Evolutionary conservation across 2,888 invertebrate species (phyloP), one percentile per base, ranked within the genome.

Genomic region (Entomobrya multifasciata): DNA sequence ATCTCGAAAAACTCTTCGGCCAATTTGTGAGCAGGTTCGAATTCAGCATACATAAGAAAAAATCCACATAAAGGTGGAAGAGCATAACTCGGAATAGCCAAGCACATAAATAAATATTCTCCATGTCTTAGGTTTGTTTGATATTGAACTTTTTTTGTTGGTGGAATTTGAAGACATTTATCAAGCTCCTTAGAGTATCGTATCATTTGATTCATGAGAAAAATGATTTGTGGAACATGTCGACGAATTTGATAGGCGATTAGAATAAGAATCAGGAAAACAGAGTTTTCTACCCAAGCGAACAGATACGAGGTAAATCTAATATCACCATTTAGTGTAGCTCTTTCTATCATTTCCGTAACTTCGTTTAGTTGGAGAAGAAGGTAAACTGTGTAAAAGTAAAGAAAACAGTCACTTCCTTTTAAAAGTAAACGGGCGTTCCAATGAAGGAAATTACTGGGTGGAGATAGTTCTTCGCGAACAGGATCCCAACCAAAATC

Each of bases 261-360:
- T 25, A 74, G 52, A n/a, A 20, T 13, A 22, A 74, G 11, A 1
- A 49, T 11, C 1, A 49, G 2, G 8, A 49, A 10, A 3, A 27
- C 27, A 5, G 10, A 15, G 13, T 6, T 49, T 52, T 22, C 52
- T 11, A 41, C n/a, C 74, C 74, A 74, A 47, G 49, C 74, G 13
- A 74, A 17, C 3, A 74, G n/a, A 27, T 74, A 49, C 2, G 74
- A 49, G 0, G 47, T 52, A 17, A 74, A 74, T 22, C 20, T n/a
- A 8, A 57, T 5, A 3, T 57, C 20, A 20, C 20, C 57, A 17
- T 22, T 3, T 10, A 6, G 3, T 3, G 57, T 3, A 10, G 15
- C 4, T 74, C 4, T 3, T 25, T 49, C n/a, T 11, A 74, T 4
- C 49, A n/a, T 15, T 6, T 8, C 8, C 11, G 4, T 11, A 3